Evolutionary conservation across 2,888 invertebrate genomes (phyloP), one percentile per base, ranked within the genome.

Genomic region (Erebia palarica): DNA sequence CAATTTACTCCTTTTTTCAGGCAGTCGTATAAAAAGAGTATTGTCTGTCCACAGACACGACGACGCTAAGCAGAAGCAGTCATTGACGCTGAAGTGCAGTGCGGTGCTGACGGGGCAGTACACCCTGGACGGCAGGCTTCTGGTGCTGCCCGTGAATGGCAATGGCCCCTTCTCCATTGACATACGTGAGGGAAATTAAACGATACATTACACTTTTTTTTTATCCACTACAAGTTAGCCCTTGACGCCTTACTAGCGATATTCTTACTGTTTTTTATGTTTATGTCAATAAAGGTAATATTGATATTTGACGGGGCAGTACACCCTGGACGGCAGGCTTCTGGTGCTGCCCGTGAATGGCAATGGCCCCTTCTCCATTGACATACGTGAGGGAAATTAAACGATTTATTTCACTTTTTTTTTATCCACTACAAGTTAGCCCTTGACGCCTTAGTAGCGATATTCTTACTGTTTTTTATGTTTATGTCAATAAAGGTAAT

Each of bases 171-270:
- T 87, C 78, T 79, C 77, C 21, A 91, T 92, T 47, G 81, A 84
- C 7, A 87, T 91, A 65, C 82, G 92, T 92, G 71, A 88, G 92
- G 86, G 13, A n/a, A n/a, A n/a, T n/a, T n/a, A n/a, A n/a, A n/a
- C n/a, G n/a, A n/a, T n/a, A n/a, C n/a, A n/a, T n/a, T n/a, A n/a
- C n/a, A n/a, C n/a, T n/a, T n/a, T n/a, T n/a, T n/a, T n/a, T n/a
- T n/a, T n/a, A n/a, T n/a, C n/a, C n/a, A n/a, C n/a, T n/a, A n/a
- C n/a, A n/a, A n/a, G n/a, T n/a, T n/a, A n/a, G n/a, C n/a, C n/a
- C n/a, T n/a, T n/a, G n/a, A n/a, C n/a, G n/a, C n/a, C n/a, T n/a
- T n/a, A n/a, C n/a, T n/a, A n/a, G n/a, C n/a, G n/a, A n/a, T n/a
- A n/a, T n/a, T n/a, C n/a, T n/a, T n/a, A n/a, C n/a, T n/a, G n/a